These are phyloP conservation scores for Drosophila pallidifrons DNA, from an alignment of 1,140 invertebrate genomes.

Conservation along the genomic window DNA sequence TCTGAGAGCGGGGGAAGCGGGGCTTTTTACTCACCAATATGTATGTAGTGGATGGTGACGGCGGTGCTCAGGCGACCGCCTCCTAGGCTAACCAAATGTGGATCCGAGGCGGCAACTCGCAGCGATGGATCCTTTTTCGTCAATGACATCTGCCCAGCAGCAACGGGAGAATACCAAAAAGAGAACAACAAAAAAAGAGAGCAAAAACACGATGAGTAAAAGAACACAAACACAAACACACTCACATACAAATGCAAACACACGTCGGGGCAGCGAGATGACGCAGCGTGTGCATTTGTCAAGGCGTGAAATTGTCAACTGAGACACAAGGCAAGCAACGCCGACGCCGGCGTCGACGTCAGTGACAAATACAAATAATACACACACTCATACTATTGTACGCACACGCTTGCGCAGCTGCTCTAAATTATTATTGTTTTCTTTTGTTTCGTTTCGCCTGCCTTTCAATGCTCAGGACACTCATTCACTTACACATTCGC, in stretches of 20 bases:
- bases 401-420: conserved; percentile 55
- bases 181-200: conserved; percentile 1
- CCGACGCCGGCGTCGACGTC: conserved; percentile 3
- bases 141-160: conserved; percentile 80
- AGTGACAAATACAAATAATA: conserved; percentile 34
- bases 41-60: conserved; percentile 94
- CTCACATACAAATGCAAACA: conserved; percentile 1
- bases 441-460: conserved; percentile 9
- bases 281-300: conserved; percentile 43
- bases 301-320: conserved; percentile 58
- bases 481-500: neutral
- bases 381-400: neutral
- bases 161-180: neutral
- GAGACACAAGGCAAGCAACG: conserved; percentile 26
- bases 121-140: conserved; percentile 84
- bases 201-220: conserved; percentile 16
- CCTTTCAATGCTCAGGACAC: conserved; percentile 28
- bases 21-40: conserved; percentile 87
- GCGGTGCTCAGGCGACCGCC: conserved; percentile 94
- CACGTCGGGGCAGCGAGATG: conserved; percentile 7
- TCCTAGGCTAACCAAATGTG: conserved; percentile 95
- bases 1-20: neutral
- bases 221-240: conserved; percentile 2
- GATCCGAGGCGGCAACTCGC: conserved; percentile 93
- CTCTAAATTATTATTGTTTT: conserved; percentile 63